A percentile compares a stretch with the other conserved stretches of the same genome.
Evolutionary conservation across 2,797 vertebrate species (phyloP).

Genomic region (Macrochelys suwanniensis): DNA sequence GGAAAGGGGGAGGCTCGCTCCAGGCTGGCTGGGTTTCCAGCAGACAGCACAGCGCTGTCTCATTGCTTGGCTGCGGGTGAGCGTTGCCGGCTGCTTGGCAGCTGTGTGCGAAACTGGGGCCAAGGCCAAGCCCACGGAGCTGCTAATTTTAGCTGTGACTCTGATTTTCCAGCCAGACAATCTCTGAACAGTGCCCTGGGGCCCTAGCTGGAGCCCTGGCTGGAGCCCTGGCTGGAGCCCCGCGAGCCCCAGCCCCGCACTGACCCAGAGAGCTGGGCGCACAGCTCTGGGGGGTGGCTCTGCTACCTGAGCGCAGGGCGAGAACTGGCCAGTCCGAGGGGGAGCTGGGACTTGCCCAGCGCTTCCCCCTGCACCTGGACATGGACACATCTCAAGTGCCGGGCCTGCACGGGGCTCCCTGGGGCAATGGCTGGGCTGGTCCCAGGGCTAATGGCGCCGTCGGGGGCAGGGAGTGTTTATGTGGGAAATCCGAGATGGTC

Average conservation of each 20-base stretch:
- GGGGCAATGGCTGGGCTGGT: too few species aligned
- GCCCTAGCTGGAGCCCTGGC: neutral
- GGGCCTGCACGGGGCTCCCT: too few species aligned
- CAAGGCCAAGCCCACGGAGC: conserved; percentile 26
- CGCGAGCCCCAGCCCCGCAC: too few species aligned
- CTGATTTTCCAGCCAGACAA: conserved; percentile 52
- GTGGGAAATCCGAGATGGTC: neutral
- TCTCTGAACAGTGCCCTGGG: neutral
- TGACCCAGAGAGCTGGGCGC: neutral
- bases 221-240: too few species aligned
- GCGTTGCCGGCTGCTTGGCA: conserved; percentile 41
- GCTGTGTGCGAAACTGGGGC: conserved; percentile 6
- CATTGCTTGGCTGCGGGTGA: neutral
- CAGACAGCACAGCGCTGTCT: neutral
- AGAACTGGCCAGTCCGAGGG: neutral
- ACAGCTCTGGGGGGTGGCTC: neutral
- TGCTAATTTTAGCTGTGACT: conserved; percentile 69
- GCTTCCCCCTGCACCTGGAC: too few species aligned
- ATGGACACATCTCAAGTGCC: too few species aligned
- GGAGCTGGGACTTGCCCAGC: too few species aligned
- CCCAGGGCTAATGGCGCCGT: neutral
- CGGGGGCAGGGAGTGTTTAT: neutral
- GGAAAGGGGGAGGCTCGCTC: rapidly evolving
- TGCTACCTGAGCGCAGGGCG: neutral
- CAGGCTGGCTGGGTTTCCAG: neutral